A percentile compares a stretch with the other conserved stretches of the same genome.
Evolutionary conservation across 2,797 vertebrate species (phyloP).

Genomic region (Mormyrops boulengeri): DNA sequence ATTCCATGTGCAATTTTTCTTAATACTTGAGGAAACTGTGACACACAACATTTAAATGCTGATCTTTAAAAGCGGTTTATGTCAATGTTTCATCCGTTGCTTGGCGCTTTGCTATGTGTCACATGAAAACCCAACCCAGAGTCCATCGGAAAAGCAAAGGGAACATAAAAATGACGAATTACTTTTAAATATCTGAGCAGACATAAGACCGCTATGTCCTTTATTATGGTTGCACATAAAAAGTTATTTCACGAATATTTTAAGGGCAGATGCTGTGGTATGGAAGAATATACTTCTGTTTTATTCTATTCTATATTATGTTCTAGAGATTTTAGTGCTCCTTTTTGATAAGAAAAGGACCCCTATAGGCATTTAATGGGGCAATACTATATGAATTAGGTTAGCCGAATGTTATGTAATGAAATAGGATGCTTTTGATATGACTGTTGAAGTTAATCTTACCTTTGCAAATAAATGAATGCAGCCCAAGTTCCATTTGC

Average conservation of each 20-base stretch:
- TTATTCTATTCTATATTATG: neutral
- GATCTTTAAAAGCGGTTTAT: neutral
- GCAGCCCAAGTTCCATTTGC: neutral
- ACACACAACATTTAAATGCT: neutral
- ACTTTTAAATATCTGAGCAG: neutral
- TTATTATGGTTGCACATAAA: neutral
- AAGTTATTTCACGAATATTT: neutral
- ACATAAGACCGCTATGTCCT: neutral
- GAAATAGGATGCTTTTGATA: neutral
- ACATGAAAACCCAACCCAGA: neutral
- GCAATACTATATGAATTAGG: neutral
- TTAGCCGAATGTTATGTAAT: neutral
- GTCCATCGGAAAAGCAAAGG: neutral
- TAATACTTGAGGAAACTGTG: neutral
- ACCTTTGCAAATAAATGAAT: neutral
- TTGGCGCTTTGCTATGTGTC: neutral
- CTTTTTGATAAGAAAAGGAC: neutral
- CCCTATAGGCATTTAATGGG: neutral
- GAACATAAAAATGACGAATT: neutral
- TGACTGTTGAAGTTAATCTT: neutral
- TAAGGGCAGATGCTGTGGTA: neutral
- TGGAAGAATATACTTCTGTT: neutral
- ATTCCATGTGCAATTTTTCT: neutral
- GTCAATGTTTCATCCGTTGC: neutral
- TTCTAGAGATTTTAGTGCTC: neutral